Evolutionary conservation across 2,888 invertebrate species (phyloP).

Genomic region (Xestoiulus laeticollis): DNA sequence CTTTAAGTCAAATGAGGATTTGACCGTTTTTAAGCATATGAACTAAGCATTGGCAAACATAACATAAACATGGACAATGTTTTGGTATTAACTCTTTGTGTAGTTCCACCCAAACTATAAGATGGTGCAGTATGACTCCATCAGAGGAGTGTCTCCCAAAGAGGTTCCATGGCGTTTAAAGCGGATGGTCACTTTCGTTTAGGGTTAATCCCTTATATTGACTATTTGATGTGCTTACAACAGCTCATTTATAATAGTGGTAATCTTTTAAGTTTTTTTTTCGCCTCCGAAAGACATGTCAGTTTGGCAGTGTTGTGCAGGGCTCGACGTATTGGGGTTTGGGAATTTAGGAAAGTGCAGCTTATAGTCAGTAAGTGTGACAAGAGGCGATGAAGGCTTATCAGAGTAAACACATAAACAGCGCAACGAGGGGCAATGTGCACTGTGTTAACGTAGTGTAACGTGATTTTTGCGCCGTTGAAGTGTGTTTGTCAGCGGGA

Average conservation of each 20-base stretch:
- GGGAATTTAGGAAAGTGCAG: conserved; percentile 13
- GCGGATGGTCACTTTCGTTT: neutral
- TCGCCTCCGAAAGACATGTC: neutral
- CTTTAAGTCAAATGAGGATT: too few species aligned
- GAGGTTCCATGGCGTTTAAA: too few species aligned
- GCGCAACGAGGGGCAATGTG: conserved; percentile 16
- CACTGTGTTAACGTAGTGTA: conserved; percentile 15
- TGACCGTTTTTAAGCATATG: too few species aligned
- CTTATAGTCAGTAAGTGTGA: conserved; percentile 18
- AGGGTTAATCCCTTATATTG: conserved; percentile 11
- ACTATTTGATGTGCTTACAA: conserved; percentile 2
- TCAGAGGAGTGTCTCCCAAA: too few species aligned
- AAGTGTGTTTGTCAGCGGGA: conserved; percentile 47
- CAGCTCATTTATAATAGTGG: conserved; percentile 28
- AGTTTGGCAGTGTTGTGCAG: neutral
- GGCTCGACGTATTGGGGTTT: neutral
- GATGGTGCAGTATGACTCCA: too few species aligned
- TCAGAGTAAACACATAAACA: conserved; percentile 9
- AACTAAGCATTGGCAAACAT: too few species aligned
- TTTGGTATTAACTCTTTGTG: too few species aligned
- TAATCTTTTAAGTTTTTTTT: conserved; percentile 29
- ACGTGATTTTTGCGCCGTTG: conserved; percentile 28
- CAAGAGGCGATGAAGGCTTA: conserved; percentile 8
- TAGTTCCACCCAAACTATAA: too few species aligned
- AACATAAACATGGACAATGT: too few species aligned